A percentile compares a stretch with the other conserved stretches of the same genome.
Evolutionary conservation across 2,888 invertebrate genomes (phyloP).

Genomic region (Epinotia brunnichana): DNA sequence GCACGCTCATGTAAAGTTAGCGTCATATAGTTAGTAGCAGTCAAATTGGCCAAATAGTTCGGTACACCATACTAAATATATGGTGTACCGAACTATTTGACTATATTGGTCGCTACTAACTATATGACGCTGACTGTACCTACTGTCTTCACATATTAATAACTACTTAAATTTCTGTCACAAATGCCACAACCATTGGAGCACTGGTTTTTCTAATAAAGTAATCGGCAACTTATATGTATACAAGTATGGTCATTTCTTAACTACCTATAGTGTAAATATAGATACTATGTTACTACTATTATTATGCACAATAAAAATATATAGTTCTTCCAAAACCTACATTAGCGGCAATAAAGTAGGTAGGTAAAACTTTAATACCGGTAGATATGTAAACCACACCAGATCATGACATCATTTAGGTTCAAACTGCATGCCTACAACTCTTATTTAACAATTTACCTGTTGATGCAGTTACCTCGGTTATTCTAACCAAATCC

Average conservation of each 20-base stretch:
- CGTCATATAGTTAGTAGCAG: no score
- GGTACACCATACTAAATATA: no score
- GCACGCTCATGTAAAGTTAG: slow-evolving; percentile 51
- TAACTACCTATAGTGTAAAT: not conserved
- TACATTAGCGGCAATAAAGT: not conserved
- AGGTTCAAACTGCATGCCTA: not conserved
- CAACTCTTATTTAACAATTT: no score
- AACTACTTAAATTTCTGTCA: slow-evolving; percentile 32
- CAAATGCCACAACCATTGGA: slow-evolving; percentile 14
- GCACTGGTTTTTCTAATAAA: slow-evolving; percentile 15
- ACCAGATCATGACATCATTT: not conserved
- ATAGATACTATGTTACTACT: no score
- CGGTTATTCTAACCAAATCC: not conserved
- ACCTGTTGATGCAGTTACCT: not conserved
- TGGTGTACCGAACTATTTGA: no score
- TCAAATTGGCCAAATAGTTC: no score
- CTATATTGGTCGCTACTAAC: no score
- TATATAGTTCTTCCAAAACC: not conserved
- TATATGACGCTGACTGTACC: no score
- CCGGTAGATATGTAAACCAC: not conserved
- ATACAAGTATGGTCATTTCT: not conserved
- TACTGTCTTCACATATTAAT: slow-evolving; percentile 22
- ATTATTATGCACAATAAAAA: slow-evolving; percentile 7
- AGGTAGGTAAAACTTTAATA: not conserved
- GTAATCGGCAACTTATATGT: not conserved